Conservation (phyloP, 1,140 invertebrate species). For the Metaphire vulgaris region DNA sequence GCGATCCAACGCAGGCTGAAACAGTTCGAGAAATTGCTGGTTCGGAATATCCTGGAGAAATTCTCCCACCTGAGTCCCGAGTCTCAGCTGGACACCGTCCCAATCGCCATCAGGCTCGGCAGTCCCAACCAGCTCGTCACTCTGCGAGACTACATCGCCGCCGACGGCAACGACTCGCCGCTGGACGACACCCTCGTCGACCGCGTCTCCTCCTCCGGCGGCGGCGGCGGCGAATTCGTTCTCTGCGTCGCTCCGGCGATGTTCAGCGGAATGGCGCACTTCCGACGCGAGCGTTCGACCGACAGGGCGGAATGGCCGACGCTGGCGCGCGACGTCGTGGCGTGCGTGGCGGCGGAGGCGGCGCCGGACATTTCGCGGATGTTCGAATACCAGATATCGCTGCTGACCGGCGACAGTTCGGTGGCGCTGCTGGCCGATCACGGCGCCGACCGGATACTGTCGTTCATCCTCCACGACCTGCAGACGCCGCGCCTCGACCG, state of each 20-base stretch:
- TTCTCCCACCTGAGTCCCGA: not conserved
- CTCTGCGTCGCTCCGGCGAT: not conserved
- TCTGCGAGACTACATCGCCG: not conserved
- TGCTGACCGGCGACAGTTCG: conserved; percentile 14
- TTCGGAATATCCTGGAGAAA: not conserved
- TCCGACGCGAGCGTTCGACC: conserved; percentile 6
- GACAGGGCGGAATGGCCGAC: conserved; percentile 19
- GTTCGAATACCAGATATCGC: conserved; percentile 27
- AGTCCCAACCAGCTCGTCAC: not conserved
- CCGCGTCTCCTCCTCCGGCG: not conserved
- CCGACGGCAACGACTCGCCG: not conserved
- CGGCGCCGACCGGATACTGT: conserved; percentile 14
- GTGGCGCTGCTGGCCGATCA: conserved; percentile 19
- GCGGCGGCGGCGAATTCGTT: not conserved
- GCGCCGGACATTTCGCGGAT: conserved; percentile 24
- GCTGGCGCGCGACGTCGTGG: conserved; percentile 25
- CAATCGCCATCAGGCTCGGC: not conserved
- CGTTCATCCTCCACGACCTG: not conserved
- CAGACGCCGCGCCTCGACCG: conserved; percentile 17
- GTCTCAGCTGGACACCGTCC: not conserved
- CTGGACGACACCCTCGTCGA: not conserved
- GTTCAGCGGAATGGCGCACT: conserved; percentile 11
- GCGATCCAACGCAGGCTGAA: not conserved
- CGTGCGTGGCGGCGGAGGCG: conserved; percentile 21
- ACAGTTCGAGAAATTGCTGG: not conserved